phyloP scores from a whole-genome alignment of 1,140 invertebrate species.

The Babylonia areolata region DNA sequence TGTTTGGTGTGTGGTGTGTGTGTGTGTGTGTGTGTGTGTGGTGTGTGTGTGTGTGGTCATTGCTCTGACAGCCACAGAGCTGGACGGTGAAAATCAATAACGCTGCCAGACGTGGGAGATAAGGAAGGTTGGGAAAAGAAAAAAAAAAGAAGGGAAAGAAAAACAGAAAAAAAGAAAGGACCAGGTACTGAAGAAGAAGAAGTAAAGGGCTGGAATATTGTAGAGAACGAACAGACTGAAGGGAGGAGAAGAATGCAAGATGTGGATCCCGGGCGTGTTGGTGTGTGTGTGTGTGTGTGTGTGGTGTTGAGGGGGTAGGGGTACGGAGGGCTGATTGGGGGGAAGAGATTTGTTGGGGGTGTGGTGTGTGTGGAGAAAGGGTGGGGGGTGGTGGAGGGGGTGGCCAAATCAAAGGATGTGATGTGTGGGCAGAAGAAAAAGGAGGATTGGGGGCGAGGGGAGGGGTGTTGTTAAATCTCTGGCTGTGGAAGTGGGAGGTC shows the following conservation, averaged over 20 bases:
- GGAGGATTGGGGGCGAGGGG: too few species aligned
- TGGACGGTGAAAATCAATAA: not conserved
- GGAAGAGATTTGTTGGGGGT: not conserved
- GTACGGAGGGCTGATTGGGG: too few species aligned
- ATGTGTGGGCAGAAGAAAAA: too few species aligned
- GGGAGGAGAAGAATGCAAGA: not conserved
- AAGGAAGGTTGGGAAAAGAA: not conserved
- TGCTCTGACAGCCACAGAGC: not conserved
- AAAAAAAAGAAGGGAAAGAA: not conserved
- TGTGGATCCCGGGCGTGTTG: too few species aligned
- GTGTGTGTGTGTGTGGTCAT: not conserved
- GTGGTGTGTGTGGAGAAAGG: not conserved
- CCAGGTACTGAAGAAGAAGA: not conserved
- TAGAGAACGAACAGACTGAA: not conserved
- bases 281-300: too few species aligned
- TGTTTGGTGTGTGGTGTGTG: not conserved
- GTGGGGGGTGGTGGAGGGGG: too few species aligned
- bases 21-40: too few species aligned
- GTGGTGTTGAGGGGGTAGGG: not conserved
- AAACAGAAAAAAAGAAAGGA: not conserved
- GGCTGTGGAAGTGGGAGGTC: too few species aligned
- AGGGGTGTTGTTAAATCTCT: too few species aligned
- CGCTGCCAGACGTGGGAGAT: not conserved
- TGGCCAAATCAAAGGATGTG: too few species aligned
- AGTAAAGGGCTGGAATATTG: not conserved